Base-by-base conservation (phyloP, 2,797 vertebrate genomes). In the Vultur gryphus region DNA sequence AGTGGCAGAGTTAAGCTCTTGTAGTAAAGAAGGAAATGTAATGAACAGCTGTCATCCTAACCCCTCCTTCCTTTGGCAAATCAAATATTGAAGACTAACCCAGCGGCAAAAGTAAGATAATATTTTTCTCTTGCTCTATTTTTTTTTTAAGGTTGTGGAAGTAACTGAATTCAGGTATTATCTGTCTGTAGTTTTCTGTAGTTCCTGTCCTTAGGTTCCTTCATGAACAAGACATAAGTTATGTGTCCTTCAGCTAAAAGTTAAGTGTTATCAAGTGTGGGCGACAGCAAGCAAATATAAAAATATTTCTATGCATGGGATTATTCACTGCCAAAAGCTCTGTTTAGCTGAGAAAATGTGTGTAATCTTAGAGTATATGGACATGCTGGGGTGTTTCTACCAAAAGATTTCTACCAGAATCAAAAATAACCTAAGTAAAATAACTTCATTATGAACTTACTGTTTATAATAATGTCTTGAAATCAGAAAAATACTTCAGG, bases 1-100 rank as follows among this genome's bases (percentile, higher is more conserved):
- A 95, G 94, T 71, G 75, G 55, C 59, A 94, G 95, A 92, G 94
- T 78, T 97, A 97, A 97, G 93, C 95, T 97, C 76, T 95, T 96
- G 28, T 90, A 94, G 92, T 83, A 84, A 89, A 64, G 92, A 84
- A 89, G 92, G 89, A 93, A 96, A 92, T 84, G 75, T 85, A 80
- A 92, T 23, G 49, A 97, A 95, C 95, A 97, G 84, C 90, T 95
- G 91, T 95, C 76, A 77, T 84, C 89, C 84, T 66, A 91, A 87
- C 85, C 44, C 72, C 59, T 87, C 66, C 70, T 86, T 87, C 73
- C 64, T 48, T 79, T 80, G 86, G 71, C 52, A 89, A 90, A 61
- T 17, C 80, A 87, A 93, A 71, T 77, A 79, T 31, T 89, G 95
- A 95, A 87, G 96, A 96, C 81, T 90, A 87, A 64, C 43, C 29